A percentile compares a stretch with the other conserved stretches of the same genome.
These are phyloP conservation scores for Ephialtes manifestator DNA, from an alignment of 2,888 invertebrate genomes.

Conservation along the genomic window DNA sequence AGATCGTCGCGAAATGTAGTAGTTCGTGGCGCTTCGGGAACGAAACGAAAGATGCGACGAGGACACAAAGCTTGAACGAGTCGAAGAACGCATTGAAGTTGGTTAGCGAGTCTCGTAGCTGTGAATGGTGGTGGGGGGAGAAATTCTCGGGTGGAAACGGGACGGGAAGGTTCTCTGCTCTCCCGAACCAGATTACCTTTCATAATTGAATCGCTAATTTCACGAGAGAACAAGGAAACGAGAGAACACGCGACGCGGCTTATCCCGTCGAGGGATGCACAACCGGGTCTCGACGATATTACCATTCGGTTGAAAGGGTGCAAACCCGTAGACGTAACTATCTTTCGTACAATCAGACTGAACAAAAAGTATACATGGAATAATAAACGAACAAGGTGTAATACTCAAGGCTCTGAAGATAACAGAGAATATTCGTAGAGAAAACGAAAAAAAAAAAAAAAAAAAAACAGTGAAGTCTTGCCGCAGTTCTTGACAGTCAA, in stretches of 20 bases:
- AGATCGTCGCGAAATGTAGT: constrained; percentile 58
- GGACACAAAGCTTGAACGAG: constrained; percentile 28
- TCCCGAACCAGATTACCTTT: constrained; percentile 66
- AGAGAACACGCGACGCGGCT: constrained; percentile 71
- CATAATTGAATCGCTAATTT: constrained; percentile 69
- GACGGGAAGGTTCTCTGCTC: constrained; percentile 56
- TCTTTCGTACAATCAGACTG: constrained; percentile 54
- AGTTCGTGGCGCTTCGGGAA: background rate
- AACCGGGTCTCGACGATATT: constrained; percentile 51
- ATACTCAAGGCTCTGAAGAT: background rate
- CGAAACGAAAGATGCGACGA: constrained; percentile 31
- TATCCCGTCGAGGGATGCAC: constrained; percentile 37
- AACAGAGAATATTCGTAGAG: constrained; percentile 8
- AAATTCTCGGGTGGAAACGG: constrained; percentile 57
- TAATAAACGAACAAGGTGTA: constrained; percentile 22
- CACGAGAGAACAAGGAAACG: constrained; percentile 60
- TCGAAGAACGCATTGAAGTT: constrained; percentile 33
- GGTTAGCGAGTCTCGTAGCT: constrained; percentile 33
- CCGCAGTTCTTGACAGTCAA: background rate
- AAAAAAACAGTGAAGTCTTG: background rate
- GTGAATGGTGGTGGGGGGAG: background rate
- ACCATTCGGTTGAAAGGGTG: constrained; percentile 62
- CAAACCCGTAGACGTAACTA: constrained; percentile 47
- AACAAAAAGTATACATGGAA: constrained; percentile 48
- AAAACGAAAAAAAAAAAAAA: background rate